Conservation (phyloP, 2,888 invertebrate genomes). For the Xestia xanthographa region DNA sequence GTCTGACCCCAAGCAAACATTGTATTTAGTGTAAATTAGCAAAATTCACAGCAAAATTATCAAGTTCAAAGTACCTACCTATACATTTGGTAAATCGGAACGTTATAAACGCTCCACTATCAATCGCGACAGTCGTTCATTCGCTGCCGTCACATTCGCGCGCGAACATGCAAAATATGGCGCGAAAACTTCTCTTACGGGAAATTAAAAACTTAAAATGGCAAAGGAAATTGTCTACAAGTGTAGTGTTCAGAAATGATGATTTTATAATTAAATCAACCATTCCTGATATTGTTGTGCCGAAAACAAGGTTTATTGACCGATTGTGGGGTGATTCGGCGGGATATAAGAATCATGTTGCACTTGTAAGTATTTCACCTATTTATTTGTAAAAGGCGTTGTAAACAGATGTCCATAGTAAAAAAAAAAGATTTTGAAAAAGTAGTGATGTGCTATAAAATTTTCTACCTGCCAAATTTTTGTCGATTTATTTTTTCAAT, state of each 20-base stretch:
- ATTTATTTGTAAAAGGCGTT: not conserved
- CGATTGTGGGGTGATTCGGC: constrained; percentile 79
- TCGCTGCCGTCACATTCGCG: constrained; percentile 70
- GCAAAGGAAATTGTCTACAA: constrained; percentile 78
- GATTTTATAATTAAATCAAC: constrained; percentile 82
- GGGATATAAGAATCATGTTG: constrained; percentile 80
- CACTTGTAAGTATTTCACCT: constrained; percentile 78
- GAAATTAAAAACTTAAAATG: constrained; percentile 82
- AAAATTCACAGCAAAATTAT: constrained; percentile 56
- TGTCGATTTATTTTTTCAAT: not conserved
- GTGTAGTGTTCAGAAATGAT: constrained; percentile 74
- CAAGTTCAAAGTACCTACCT: constrained; percentile 61
- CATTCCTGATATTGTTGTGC: constrained; percentile 79
- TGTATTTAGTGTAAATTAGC: constrained; percentile 34
- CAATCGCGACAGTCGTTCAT: constrained; percentile 70
- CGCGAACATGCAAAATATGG: constrained; percentile 76
- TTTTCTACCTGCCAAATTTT: not conserved
- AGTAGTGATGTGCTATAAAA: not conserved
- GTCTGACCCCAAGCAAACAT: not conserved
- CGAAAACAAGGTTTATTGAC: constrained; percentile 80
- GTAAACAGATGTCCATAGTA: too few species aligned
- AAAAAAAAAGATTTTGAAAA: not conserved
- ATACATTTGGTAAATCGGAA: constrained; percentile 11
- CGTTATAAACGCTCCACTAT: constrained; percentile 36
- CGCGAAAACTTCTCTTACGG: constrained; percentile 82